Base-by-base conservation (phyloP, 2,797 vertebrate species). In the Echeneis naucrates region DNA sequence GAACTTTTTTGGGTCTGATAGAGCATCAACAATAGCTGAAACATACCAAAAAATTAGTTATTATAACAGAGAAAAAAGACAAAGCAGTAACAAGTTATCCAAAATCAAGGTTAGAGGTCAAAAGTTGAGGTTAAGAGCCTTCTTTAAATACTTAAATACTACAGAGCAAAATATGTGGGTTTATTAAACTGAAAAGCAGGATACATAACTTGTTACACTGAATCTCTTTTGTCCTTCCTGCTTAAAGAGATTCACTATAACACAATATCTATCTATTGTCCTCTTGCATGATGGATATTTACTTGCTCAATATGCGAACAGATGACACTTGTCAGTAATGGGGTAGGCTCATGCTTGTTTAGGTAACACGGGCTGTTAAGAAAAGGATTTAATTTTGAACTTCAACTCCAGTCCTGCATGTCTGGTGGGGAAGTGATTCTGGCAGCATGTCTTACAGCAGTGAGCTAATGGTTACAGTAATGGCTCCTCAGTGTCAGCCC, bases 1-100 rank as follows among this genome's bases (percentile, higher is more conserved):
- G 92, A 99, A 99, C 91, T 99, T 99, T 95, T 99, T 99, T 87
- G 98, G 98, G 88, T 99, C 98, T 53, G 98, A 99, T 58, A 99
- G 94, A 84, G 98, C 98, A 74, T 99, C 98, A 84, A 99, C 98
- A 30, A 99, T 98, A 58, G 96, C 98, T 99, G 56, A 70, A 47
- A 87, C 13, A 77, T 51, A 82, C 33, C 55, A 27, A 68, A n/a
- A 0, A 1, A 65, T 42, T 10, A 14, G 5, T 50, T 17, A 58
- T 16, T 24, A 26, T 14, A 12, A 11, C 37, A 30, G 6, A 45
- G 4, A 8, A 14, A 26, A 51, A 42, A 59, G 1, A 7, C 44
- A 19, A 0, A 32, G 4, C 26, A 1, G 53, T 26, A 54, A 48
- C 8, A 17, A 56, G n/a, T n/a, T n/a, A n/a, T n/a, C n/a, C 23